These are phyloP conservation scores for Torymus texanus DNA, from an alignment of 2,888 invertebrate genomes.

Conservation along the genomic window DNA sequence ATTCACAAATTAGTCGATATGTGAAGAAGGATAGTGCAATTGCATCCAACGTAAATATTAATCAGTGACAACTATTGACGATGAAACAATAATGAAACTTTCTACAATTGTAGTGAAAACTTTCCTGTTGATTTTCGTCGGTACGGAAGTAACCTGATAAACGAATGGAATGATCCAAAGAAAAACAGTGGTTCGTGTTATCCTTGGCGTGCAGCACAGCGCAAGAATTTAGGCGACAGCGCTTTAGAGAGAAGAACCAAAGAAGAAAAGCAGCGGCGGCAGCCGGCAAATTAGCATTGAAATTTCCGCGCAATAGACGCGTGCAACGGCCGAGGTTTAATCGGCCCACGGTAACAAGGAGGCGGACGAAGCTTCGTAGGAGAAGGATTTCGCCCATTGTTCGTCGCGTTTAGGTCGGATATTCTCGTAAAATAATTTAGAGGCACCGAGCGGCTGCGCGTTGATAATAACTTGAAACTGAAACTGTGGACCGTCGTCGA, in stretches of 20 bases:
- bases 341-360: slow-evolving; percentile 38
- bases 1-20: no score
- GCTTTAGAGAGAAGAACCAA: neutral
- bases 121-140: slow-evolving; percentile 4
- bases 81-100: neutral
- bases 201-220: neutral
- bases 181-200: slow-evolving; percentile 13
- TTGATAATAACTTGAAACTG: slow-evolving; percentile 53
- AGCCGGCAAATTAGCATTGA: slow-evolving; percentile 47
- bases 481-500: slow-evolving; percentile 36
- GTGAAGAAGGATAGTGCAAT: no score
- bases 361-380: neutral
- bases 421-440: slow-evolving; percentile 49
- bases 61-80: no score
- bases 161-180: slow-evolving; percentile 7
- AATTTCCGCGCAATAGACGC: slow-evolving; percentile 33
- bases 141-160: neutral
- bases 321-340: slow-evolving; percentile 41
- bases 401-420: slow-evolving; percentile 26
- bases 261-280: slow-evolving; percentile 12
- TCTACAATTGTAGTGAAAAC: neutral
- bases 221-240: slow-evolving; percentile 1
- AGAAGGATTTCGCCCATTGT: slow-evolving; percentile 33
- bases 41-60: no score
- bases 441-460: neutral